Conservation (phyloP, 2,797 vertebrate species). For the Alectoris magna region DNA sequence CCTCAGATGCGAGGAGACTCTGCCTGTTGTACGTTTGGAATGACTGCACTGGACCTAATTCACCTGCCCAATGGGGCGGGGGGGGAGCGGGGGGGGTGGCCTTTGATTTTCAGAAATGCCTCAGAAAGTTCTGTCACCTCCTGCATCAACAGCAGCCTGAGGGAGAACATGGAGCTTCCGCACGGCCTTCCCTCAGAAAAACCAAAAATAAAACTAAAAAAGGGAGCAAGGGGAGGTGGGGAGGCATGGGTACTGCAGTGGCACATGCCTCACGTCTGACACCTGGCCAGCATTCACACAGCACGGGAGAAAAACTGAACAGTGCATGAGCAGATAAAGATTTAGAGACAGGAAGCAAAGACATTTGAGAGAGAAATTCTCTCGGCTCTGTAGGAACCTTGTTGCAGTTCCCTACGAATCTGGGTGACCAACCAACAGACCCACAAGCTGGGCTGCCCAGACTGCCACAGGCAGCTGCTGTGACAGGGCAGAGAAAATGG, state of each 20-base stretch:
- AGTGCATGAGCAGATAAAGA: accelerated
- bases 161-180: neutral
- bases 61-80: neutral
- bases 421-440: neutral
- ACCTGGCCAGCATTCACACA: accelerated
- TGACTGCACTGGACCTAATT: neutral
- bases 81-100: neutral
- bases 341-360: neutral
- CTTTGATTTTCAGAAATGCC: neutral
- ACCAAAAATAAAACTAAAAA: neutral
- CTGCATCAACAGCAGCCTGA: accelerated
- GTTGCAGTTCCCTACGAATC: no score
- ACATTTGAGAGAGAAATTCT: accelerated
- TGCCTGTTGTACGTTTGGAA: neutral
- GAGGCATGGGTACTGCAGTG: neutral
- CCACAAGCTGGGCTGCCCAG: no score
- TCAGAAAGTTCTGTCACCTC: neutral
- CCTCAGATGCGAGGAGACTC: neutral
- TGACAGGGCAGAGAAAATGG: no score
- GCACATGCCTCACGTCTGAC: neutral
- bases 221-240: no score
- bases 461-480: no score
- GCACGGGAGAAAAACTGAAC: accelerated
- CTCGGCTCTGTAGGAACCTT: accelerated
- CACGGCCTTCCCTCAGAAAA: neutral